Percentiles rank a stretch among this genome's conserved stretches.
Evolutionary conservation across 2,888 invertebrate species (phyloP).

Genomic region (Pristionchus arcanus): DNA sequence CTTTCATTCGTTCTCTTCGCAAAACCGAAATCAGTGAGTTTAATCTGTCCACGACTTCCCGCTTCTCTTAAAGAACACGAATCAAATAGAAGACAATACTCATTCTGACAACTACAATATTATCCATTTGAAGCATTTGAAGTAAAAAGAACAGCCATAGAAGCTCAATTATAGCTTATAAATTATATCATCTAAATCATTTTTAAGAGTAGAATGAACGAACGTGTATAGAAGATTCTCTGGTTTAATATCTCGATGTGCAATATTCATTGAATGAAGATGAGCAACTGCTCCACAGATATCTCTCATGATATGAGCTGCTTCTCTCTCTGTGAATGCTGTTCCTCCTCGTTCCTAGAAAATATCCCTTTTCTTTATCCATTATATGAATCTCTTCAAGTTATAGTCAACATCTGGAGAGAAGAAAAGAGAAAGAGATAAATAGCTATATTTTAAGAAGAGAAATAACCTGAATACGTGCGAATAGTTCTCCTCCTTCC

Average conservation of each 20-base stretch:
- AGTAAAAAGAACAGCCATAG: too few species aligned
- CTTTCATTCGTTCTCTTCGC: slow-evolving; percentile 90
- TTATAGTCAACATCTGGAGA: not conserved
- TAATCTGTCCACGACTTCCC: slow-evolving; percentile 88
- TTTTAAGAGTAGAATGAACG: slow-evolving; percentile 1
- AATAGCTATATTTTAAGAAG: not conserved
- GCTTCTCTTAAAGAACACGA: slow-evolving; percentile 57
- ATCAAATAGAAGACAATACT: too few species aligned
- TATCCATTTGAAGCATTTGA: not conserved
- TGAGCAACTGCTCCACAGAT: slow-evolving; percentile 95
- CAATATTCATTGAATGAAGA: slow-evolving; percentile 94
- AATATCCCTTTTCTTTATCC: not conserved
- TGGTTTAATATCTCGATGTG: slow-evolving; percentile 95
- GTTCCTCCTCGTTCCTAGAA: slow-evolving; percentile 89
- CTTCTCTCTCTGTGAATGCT: slow-evolving; percentile 97
- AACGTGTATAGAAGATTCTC: slow-evolving; percentile 94
- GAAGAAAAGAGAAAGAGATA: not conserved
- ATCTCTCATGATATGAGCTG: slow-evolving; percentile 93
- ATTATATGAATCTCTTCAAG: not conserved
- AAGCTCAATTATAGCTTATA: not conserved
- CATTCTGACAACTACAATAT: not conserved
- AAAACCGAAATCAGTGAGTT: slow-evolving; percentile 99
- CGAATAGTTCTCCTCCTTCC: slow-evolving; percentile 98
- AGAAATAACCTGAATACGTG: slow-evolving; percentile 87
- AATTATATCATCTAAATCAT: not conserved